These are phyloP conservation scores for Xylota sylvarum DNA, from an alignment of 2,888 invertebrate genomes.

Conservation along the genomic window DNA sequence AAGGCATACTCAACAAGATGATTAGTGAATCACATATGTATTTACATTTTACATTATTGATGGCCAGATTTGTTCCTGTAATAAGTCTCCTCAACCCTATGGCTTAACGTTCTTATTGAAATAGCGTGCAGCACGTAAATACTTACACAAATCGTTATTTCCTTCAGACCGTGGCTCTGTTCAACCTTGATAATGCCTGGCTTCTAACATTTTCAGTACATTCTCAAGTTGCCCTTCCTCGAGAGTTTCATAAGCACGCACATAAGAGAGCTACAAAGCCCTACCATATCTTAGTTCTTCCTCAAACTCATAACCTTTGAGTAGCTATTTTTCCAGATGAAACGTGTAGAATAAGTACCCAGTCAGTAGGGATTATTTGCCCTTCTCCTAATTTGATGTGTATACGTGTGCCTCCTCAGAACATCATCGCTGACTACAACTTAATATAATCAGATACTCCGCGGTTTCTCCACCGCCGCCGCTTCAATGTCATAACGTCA, in stretches of 20 bases:
- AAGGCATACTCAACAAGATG: too few relatives aligned
- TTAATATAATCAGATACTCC: slow-evolving; percentile 3
- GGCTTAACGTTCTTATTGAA: not conserved
- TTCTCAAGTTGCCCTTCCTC: not conserved
- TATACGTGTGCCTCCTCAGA: not conserved
- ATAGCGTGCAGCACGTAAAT: not conserved
- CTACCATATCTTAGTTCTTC: not conserved
- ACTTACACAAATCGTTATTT: not conserved
- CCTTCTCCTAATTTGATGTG: slow-evolving; percentile 8
- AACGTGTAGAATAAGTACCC: not conserved
- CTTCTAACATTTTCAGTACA: not conserved
- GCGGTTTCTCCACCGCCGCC: not conserved
- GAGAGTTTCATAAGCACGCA: not conserved
- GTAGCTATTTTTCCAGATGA: not conserved
- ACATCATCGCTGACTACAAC: not conserved
- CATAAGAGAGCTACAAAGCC: not conserved
- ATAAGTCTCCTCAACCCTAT: too few relatives aligned
- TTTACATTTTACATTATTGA: too few relatives aligned
- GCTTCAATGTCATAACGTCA: slow-evolving; percentile 22
- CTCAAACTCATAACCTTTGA: not conserved
- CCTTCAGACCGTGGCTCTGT: not conserved
- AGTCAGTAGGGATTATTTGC: not conserved
- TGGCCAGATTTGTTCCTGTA: too few relatives aligned
- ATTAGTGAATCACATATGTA: too few relatives aligned
- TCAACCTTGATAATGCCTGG: not conserved